Conservation (phyloP, 2,113 vertebrate species). For the Rhadina sibilatrix region DNA sequence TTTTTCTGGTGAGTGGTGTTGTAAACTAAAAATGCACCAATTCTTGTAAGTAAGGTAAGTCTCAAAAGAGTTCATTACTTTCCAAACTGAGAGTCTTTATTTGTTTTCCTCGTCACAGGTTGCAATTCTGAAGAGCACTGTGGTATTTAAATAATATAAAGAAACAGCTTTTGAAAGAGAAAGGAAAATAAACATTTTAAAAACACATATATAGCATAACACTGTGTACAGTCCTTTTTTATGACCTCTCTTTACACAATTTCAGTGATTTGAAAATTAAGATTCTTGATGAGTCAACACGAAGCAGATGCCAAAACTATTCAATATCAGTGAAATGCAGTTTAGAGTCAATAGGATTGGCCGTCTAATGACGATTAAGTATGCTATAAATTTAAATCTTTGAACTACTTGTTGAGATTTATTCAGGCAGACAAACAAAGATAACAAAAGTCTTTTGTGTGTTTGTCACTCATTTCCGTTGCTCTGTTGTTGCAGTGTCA, state of each 20-base stretch:
- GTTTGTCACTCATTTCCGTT: conserved; percentile 82
- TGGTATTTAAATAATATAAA: background rate
- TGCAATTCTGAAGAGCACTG: background rate
- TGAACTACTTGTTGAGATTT: conserved; percentile 85
- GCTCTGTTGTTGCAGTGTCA: conserved; percentile 82
- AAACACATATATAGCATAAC: background rate
- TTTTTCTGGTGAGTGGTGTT: background rate
- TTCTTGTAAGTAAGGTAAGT: background rate
- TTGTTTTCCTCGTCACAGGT: background rate
- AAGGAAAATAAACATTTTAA: background rate
- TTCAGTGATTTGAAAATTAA: conserved; percentile 64
- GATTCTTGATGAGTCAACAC: conserved; percentile 62
- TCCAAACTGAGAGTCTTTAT: background rate
- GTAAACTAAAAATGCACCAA: background rate
- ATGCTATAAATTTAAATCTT: conserved; percentile 85
- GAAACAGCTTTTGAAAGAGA: background rate
- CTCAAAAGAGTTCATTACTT: background rate
- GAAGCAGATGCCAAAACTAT: conserved; percentile 68
- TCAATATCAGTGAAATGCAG: conserved; percentile 70
- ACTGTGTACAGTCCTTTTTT: conserved; percentile 17
- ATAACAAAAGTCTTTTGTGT: conserved; percentile 87
- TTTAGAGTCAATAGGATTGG: conserved; percentile 72
- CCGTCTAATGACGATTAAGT: conserved; percentile 81
- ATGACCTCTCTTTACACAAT: conserved; percentile 54
- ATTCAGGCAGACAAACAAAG: conserved; percentile 88